Conservation (phyloP, 2,888 invertebrate genomes). For the Stomorhina lunata region DNA sequence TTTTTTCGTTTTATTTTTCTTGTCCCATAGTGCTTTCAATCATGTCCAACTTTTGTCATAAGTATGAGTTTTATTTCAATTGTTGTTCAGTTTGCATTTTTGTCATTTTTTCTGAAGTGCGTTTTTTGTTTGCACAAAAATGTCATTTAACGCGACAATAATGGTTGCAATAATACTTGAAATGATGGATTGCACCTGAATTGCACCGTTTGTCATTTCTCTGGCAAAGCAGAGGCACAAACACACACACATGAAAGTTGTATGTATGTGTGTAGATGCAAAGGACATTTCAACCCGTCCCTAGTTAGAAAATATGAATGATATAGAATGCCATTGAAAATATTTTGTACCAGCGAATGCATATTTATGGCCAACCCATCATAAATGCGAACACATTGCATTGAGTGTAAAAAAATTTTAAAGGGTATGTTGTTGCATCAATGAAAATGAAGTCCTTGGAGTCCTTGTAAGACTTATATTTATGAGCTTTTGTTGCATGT, state of each 20-base stretch:
- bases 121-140: slow-evolving; percentile 77
- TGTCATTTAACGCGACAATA: slow-evolving; percentile 74
- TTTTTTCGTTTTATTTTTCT: neutral
- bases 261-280: no score
- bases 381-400: slow-evolving; percentile 56
- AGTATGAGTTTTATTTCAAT: slow-evolving; percentile 33
- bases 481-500: slow-evolving; percentile 62
- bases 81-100: slow-evolving; percentile 49
- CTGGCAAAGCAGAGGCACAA: no score
- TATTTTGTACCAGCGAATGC: slow-evolving; percentile 46
- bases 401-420: neutral
- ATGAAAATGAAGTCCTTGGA: neutral
- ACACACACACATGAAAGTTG: slow-evolving; percentile 9
- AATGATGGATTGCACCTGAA: slow-evolving; percentile 78
- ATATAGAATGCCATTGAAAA: slow-evolving; percentile 50
- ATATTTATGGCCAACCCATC: slow-evolving; percentile 52
- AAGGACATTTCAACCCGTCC: slow-evolving; percentile 14
- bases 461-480: slow-evolving; percentile 26
- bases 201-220: slow-evolving; percentile 73
- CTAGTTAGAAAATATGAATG: neutral
- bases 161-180: slow-evolving; percentile 78
- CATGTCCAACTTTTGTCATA: neutral
- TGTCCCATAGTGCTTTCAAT: neutral
- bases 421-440: slow-evolving; percentile 13
- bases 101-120: slow-evolving; percentile 69